Evolutionary conservation across 2,797 vertebrate species (phyloP).

Genomic region (Microctenopoma lineatum): DNA sequence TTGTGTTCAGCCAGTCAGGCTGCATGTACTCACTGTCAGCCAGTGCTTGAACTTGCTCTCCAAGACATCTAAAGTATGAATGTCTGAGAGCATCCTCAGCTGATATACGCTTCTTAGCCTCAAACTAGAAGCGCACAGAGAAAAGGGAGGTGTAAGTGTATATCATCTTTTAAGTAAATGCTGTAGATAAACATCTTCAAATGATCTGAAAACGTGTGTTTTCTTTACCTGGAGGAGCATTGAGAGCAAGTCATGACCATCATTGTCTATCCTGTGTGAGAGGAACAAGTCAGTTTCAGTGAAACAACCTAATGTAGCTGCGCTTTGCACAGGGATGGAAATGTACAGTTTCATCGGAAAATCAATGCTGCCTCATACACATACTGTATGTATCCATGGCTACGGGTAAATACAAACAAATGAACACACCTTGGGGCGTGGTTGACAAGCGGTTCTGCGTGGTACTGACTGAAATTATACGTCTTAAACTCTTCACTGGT

Average conservation of each 20-base stretch:
- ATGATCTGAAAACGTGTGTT: background rate
- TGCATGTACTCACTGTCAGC: slow-evolving; percentile 82
- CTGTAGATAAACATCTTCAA: background rate
- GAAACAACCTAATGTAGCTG: slow-evolving; percentile 24
- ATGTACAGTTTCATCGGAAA: slow-evolving; percentile 23
- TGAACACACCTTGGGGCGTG: slow-evolving; percentile 84
- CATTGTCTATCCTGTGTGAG: slow-evolving; percentile 84
- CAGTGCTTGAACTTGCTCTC: slow-evolving; percentile 81
- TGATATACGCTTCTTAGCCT: slow-evolving; percentile 82
- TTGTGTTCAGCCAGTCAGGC: background rate
- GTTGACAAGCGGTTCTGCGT: slow-evolving; percentile 84
- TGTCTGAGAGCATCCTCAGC: slow-evolving; percentile 83
- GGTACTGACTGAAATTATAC: slow-evolving; percentile 84
- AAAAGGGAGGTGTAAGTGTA: slow-evolving; percentile 5
- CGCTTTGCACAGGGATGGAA: slow-evolving; percentile 22
- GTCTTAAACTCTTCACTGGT: slow-evolving; percentile 85
- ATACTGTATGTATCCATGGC: slow-evolving; percentile 24
- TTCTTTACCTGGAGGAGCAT: slow-evolving; percentile 81
- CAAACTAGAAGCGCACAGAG: slow-evolving; percentile 75
- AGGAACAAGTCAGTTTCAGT: slow-evolving; percentile 6
- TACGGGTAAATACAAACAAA: background rate
- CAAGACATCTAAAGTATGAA: slow-evolving; percentile 81
- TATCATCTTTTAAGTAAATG: background rate
- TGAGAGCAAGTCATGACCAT: slow-evolving; percentile 84
- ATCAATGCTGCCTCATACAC: slow-evolving; percentile 28